Evolutionary conservation across 1,140 invertebrate species (phyloP), one percentile per base, ranked within the genome.

Genomic region (Drosophila grimshawi): DNA sequence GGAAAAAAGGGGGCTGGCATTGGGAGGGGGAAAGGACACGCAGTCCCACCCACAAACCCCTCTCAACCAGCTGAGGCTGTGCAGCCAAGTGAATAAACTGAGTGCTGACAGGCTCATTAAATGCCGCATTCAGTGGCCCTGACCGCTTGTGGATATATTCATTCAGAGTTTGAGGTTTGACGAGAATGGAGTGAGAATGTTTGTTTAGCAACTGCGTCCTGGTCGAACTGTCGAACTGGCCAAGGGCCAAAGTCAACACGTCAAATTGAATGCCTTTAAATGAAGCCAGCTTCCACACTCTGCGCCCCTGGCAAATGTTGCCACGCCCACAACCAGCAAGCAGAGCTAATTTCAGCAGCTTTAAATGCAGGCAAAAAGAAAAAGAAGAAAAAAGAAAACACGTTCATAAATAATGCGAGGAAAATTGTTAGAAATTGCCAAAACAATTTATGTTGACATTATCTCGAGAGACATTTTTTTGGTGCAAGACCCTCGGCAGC

Each of bases 361-460:
- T 65, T 55, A 59, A 52, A 63, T 29, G 46, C 35, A 6, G 27
- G 27, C 39, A 35, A 6, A 37, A 0, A 11, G n/a, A 35, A 62
- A 45, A 29, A 63, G 30, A 72, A 78, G 64, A 57, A 43, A 43
- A n/a, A 43, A 43, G 64, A 57, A 43, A 43, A n/a, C 10, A 43
- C 10, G 71, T 73, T 76, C 67, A 86, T 86, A 86, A 86, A 88
- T 89, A 86, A 88, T 83, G 60, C 72, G 65, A 33, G 53, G 64
- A 83, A 82, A 83, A 89, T 88, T 77, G 80, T 86, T 76, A 64
- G 82, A 89, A 86, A 86, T 86, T 83, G 83, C 80, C 83, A 78
- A 88, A 88, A 88, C 80, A 88, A 88, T 88, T 88, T 88, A 88
- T 88, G 83, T 88, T 88, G 83, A 88, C 83, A 88, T 89, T 89